Percentiles rank a stretch among this genome's conserved stretches.
phyloP scores from a whole-genome alignment of 2,888 invertebrate species.

The Rhagophthalmus giganteus region DNA sequence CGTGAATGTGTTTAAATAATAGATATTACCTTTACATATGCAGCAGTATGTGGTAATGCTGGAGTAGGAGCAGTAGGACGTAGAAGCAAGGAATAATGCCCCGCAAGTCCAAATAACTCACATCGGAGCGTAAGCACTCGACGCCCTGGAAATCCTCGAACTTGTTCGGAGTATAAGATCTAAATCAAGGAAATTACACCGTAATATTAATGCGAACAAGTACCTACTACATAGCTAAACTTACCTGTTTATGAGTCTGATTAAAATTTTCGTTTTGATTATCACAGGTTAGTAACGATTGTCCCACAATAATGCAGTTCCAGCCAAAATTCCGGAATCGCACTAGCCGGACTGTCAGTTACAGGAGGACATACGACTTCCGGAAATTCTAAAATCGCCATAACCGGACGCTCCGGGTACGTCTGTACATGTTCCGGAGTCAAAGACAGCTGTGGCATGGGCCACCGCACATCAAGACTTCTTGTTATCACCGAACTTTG shows the following conservation, averaged over 20 bases:
- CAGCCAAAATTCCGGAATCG: slow-evolving; percentile 72
- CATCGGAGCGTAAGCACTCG: slow-evolving; percentile 71
- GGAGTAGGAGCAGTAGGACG: slow-evolving; percentile 68
- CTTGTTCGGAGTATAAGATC: slow-evolving; percentile 76
- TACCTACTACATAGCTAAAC: slow-evolving; percentile 3
- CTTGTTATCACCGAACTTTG: slow-evolving; percentile 51
- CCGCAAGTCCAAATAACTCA: slow-evolving; percentile 80
- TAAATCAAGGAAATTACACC: slow-evolving; percentile 54
- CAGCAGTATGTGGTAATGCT: slow-evolving; percentile 66
- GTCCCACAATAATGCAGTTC: slow-evolving; percentile 81
- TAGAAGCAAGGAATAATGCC: slow-evolving; percentile 76
- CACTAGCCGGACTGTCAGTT: slow-evolving; percentile 58
- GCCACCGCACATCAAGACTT: slow-evolving; percentile 81
- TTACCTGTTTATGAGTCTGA: slow-evolving; percentile 57
- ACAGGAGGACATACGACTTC: slow-evolving; percentile 71
- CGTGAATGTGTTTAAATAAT: no score
- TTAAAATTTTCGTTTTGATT: slow-evolving; percentile 51
- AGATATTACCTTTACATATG: slow-evolving; percentile 71
- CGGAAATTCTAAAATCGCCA: slow-evolving; percentile 74
- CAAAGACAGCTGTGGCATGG: slow-evolving; percentile 68
- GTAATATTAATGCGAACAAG: slow-evolving; percentile 4
- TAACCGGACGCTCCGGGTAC: slow-evolving; percentile 75
- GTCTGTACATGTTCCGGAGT: slow-evolving; percentile 78
- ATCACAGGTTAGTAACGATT: slow-evolving; percentile 72
- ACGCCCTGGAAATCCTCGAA: slow-evolving; percentile 72